Evolutionary conservation across 2,113 vertebrate species (phyloP), one percentile per base, ranked within the genome.

Genomic region (Ochotona princeps): DNA sequence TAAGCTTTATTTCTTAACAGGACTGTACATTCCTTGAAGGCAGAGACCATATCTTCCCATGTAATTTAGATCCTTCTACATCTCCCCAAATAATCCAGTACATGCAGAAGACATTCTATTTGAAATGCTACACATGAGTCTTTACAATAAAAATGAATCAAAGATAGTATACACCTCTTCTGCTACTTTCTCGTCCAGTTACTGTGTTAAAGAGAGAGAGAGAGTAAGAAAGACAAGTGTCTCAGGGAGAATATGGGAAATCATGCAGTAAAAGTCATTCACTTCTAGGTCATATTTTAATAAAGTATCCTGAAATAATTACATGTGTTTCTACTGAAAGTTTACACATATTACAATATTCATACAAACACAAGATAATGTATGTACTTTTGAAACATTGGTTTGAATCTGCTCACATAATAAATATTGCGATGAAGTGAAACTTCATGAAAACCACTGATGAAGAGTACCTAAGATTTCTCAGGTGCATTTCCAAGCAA

Each of bases 61-160:
- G 26, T 88, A 85, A 75, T 28, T 15, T 86, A 57, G 10, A 17
- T 72, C 86, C 2, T 4, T 35, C 57, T 30, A 73, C 6, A 81
- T 15, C 38, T 17, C 8, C 25, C 61, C 17, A 90, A 26, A 79
- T 67, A 89, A 38, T 17, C 23, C 14, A 88, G 28, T 89, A 17
- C 12, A 30, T 25, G 4, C 21, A 73, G 3, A 79, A 9, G 1
- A 72, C 3, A 47, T 0, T 32, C 38, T 32, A 70, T 73, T 32
- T 74, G 28, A 83, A 75, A 47, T 75, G 13, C 67, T 93, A 93
- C 2, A 60, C 25, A 63, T 65, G 35, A 70, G 80, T 60, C 47
- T 81, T 85, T 72, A 90, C 90, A 82, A 80, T 66, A 73, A 88
- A 84, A 35, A 12, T 75, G 12, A 88, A 93, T 83, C 61, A 69